phyloP scores from a whole-genome alignment of 2,888 invertebrate genomes.

The Phasia obesa region DNA sequence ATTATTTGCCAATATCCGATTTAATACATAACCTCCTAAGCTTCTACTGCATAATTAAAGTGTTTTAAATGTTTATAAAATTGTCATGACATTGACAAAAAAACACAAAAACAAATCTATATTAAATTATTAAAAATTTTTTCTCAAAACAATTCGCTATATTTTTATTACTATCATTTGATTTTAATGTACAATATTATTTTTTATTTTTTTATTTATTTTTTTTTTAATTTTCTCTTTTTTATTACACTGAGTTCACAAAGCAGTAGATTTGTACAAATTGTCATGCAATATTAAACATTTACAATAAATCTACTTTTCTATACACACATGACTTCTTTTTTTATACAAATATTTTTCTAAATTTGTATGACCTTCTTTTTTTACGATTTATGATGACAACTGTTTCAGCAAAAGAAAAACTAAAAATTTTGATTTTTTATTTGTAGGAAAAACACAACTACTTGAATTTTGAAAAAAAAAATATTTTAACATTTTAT shows the following conservation, averaged over 20 bases:
- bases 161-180: constrained; percentile 23
- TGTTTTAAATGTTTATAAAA: background rate
- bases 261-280: constrained; percentile 26
- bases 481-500: background rate
- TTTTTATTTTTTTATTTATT: background rate
- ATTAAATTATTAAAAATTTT: background rate
- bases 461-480: background rate
- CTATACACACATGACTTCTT: constrained; percentile 8
- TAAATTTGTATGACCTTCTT: constrained; percentile 18
- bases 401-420: constrained; percentile 25
- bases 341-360: background rate
- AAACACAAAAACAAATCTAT: background rate
- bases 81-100: constrained; percentile 29
- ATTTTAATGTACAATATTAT: constrained; percentile 19
- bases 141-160: constrained; percentile 1
- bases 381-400: constrained; percentile 5
- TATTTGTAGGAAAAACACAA: background rate
- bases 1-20: no score
- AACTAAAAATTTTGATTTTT: constrained; percentile 2
- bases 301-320: constrained; percentile 41
- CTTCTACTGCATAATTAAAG: background rate
- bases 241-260: constrained; percentile 14
- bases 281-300: constrained; percentile 42
- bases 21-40: no score
- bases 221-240: constrained; percentile 3